Conservation (phyloP, 2,797 vertebrate genomes). For the Onychomys leucogaster region DNA sequence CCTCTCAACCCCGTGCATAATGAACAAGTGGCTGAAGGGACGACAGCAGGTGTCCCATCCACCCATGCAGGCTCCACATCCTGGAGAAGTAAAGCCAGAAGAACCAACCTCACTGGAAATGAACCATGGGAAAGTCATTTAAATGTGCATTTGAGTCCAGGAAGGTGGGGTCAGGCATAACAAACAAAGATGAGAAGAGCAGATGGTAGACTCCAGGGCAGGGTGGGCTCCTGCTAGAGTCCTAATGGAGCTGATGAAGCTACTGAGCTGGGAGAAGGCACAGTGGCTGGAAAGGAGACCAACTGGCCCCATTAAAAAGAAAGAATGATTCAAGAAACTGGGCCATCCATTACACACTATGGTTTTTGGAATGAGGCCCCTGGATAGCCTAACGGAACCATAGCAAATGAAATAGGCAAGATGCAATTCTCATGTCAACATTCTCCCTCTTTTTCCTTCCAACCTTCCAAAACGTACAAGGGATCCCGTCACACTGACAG, state of each 20-base stretch:
- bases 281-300: neutral
- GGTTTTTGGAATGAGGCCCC: neutral
- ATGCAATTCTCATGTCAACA: neutral
- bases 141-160: neutral
- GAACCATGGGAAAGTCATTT: neutral
- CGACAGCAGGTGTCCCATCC: neutral
- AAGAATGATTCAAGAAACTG: neutral
- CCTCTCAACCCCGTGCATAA: neutral
- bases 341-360: neutral
- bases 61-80: neutral
- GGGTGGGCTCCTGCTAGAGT: neutral
- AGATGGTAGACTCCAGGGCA: neutral
- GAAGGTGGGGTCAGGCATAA: neutral
- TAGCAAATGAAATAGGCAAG: neutral
- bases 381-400: neutral
- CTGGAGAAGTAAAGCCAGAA: neutral
- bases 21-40: neutral
- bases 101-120: neutral
- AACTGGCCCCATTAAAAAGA: neutral
- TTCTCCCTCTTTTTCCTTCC: neutral
- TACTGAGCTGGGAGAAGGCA: neutral
- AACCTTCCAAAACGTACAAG: neutral
- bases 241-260: neutral
- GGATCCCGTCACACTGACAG: neutral
- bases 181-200: neutral